Percentiles rank a stretch among this genome's conserved stretches.
These are phyloP conservation scores for Cyanoderma ruficeps DNA, from an alignment of 2,113 vertebrate genomes.

Conservation along the genomic window DNA sequence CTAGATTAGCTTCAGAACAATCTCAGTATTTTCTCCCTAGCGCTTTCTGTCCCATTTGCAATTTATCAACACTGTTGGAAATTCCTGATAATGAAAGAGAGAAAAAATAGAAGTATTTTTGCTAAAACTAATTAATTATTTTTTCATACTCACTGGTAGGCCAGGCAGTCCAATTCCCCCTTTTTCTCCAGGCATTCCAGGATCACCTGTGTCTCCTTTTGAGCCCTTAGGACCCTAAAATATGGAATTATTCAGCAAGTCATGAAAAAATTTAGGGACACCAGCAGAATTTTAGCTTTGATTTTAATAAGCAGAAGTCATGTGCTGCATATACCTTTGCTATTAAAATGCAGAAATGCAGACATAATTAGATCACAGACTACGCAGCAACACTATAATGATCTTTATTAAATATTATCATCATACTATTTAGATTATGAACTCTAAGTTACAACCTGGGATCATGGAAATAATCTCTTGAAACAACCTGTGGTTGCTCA, in stretches of 20 bases:
- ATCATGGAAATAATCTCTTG: not conserved
- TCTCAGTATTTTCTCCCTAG: not conserved
- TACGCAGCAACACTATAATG: not conserved
- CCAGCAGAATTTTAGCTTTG: not conserved
- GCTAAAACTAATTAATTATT: not conserved
- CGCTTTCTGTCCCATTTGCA: not conserved
- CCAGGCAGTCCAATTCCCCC: constrained; percentile 91
- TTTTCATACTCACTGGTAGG: constrained; percentile 84
- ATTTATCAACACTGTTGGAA: not conserved
- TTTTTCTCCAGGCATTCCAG: constrained; percentile 90
- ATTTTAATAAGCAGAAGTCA: not conserved
- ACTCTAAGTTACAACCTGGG: not conserved
- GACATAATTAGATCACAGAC: not conserved
- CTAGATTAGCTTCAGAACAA: not conserved
- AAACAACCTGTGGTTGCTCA: not conserved
- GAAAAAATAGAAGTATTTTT: not conserved
- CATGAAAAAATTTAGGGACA: not conserved
- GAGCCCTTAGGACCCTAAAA: constrained; percentile 93
- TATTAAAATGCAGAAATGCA: not conserved
- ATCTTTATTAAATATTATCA: not conserved
- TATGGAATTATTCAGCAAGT: not conserved
- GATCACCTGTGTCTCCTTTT: constrained; percentile 91
- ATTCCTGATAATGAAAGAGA: not conserved
- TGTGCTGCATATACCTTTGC: not conserved
- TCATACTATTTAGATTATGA: not conserved